Evolutionary conservation across 1,140 invertebrate genomes (phyloP).

Genomic region (Coenobita brevimanus): DNA sequence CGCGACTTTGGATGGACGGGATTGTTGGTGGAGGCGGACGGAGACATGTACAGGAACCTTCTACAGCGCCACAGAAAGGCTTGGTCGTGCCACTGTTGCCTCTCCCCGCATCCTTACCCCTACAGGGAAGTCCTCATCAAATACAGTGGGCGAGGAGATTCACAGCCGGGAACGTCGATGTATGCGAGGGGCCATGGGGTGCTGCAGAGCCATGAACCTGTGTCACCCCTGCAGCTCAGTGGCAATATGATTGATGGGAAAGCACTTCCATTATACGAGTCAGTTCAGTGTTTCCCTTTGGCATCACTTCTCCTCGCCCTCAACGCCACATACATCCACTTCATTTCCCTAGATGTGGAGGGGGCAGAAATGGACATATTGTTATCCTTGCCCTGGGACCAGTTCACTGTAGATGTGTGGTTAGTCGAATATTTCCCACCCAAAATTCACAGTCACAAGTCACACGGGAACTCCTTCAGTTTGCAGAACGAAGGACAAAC

Average conservation of each 20-base stretch:
- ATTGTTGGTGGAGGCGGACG: constrained; percentile 72
- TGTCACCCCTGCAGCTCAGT: too few species aligned
- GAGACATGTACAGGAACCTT: constrained; percentile 59
- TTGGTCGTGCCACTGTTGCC: neutral
- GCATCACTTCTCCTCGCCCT: neutral
- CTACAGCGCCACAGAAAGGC: neutral
- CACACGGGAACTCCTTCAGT: too few species aligned
- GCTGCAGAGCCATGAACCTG: too few species aligned
- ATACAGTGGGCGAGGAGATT: too few species aligned
- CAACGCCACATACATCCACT: neutral
- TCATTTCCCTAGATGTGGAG: constrained; percentile 4
- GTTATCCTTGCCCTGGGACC: neutral
- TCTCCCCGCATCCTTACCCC: constrained; percentile 9
- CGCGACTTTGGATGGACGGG: constrained; percentile 71
- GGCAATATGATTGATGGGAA: too few species aligned
- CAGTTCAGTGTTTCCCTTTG: neutral
- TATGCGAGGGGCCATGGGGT: too few species aligned
- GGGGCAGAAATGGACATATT: neutral
- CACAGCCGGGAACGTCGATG: too few species aligned
- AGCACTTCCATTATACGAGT: neutral
- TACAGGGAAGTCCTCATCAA: too few species aligned
- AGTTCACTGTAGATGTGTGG: constrained; percentile 9
- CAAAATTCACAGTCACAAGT: too few species aligned
- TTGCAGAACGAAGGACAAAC: too few species aligned
- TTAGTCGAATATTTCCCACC: neutral